Evolutionary conservation across 2,113 vertebrate species (phyloP), one percentile per base, ranked within the genome.

Genomic region (Oreochromis tanganicae): DNA sequence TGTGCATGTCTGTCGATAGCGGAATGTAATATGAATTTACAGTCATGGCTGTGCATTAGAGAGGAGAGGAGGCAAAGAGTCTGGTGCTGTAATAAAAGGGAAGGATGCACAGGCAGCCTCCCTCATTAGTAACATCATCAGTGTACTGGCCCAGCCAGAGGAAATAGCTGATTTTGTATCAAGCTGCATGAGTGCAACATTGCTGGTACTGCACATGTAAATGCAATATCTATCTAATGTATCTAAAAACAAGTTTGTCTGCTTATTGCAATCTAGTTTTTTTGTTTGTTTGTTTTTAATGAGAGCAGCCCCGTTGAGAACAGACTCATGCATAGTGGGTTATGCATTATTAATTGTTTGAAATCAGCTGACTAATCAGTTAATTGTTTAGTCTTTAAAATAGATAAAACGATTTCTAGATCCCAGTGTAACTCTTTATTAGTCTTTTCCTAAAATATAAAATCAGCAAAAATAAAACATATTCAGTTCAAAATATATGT

Each of bases 111-210:
- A 85, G 61, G 71, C 90, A 85, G 86, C 73, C 85, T 88, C 71
- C 75, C 82, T 94, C 88, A 93, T 93, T 94, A 92, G 82, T 78
- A 93, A 48, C 73, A 85, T 81, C 84, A 82, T 88, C 89, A 93
- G 84, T 36, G 81, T n/a, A 52, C 81, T 89, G 85, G 63, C 68
- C 7, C 43, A 87, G 84, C 24, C 82, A 86, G 89, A 91, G 90
- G 80, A 93, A 92, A 88, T 88, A 89, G 86, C 82, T 86, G 91
- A 89, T 89, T 85, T 73, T 43, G 89, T 82, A 85, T 87, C 81
- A 86, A 83, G 87, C 83, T 89, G 82, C 73, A 78, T 84, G 61
- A 83, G 66, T 87, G 85, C 82, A 88, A 75, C 34, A 79, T 61
- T 55, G 36, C 27, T 78, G 56, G 17, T 27, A 55, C 87, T 80